Base-by-base conservation (phyloP, 2,113 vertebrate genomes). In the Sigmodon hispidus region DNA sequence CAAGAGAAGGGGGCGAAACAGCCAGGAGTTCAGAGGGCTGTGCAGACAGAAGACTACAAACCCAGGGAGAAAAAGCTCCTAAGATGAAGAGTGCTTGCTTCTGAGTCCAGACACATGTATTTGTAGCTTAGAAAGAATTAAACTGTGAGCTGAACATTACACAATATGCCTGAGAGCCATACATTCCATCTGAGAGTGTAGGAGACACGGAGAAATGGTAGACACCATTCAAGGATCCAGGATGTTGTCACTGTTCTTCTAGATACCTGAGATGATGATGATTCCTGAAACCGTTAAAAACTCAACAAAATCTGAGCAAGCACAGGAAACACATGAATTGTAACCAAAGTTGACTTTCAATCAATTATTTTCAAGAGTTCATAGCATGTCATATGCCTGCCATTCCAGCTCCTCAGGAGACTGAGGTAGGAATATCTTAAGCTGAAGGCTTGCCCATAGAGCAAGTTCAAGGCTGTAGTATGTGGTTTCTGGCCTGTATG, bases 11-110 rank as follows among this genome's bases (percentile, higher is more conserved):
- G 4, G 97, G 83, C 5, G 8, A 13, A 45, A 92, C 12, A 7
- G 17, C 24, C 6, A 15, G 73, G 1, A 40, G 36, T 92, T 87
- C 90, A 94, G 89, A 95, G 65, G 91, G 91, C 36, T 65, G 72
- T 91, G 2, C 17, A 93, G 31, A 52, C 16, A 90, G 85, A 88
- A 84, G 75, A 95, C 86, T 75, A 92, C 70, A 93, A 97, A 97
- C 97, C 72, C 4, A 9, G 61, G 57, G 36, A 90, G 95, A 91
- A 57, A 65, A 65, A 90, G 50, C 17, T 31, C n/a, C 94, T 85
- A 89, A 26, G 59, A 90, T 94, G 79, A 94, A 2, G 55, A 40
- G 52, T 55, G 43, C 77, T 93, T 94, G 75, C 91, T 86, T 81
- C 77, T 91, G 85, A 87, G 73, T 87, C 22, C 59, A 86, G 75